Evolutionary conservation across 2,797 vertebrate species (phyloP), one percentile per base, ranked within the genome.

Genomic region (Gymnodraco acuticeps): DNA sequence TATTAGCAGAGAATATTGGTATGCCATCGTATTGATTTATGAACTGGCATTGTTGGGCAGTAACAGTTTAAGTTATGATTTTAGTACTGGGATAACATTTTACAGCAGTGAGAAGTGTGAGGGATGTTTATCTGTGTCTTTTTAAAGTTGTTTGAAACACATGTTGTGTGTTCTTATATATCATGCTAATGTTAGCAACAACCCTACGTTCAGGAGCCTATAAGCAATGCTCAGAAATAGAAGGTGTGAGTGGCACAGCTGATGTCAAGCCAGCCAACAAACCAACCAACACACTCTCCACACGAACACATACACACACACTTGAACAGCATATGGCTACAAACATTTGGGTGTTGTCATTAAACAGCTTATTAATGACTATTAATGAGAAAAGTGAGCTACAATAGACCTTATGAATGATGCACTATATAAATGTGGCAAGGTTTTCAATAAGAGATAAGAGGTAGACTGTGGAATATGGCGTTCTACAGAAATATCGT

Each of bases 401-500:
- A 12, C 48, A 47, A 38, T 27, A 19, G 10, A 8, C 10, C 19
- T 38, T 7, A 38, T 38, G 7, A 9, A 38, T 38, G 33, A 9
- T 38, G 33, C 33, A 38, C 23, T 23, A 23, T 23, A 23, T 23
- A 23, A 16, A 10, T 12, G 0, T 6, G 58, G 23, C 5, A 17
- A 17, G 47, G 62, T 14, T 77, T 73, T 79, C n/a, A 47, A 38
- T 16, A 41, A 14, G 31, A 65, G 4, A 38, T 19, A 47, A 42
- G 62, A 20, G 11, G 13, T 43, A 50, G 15, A 64, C 55, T 20
- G 41, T 38, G 16, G 72, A 60, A 79, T 51, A 27, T 63, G 31
- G 66, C 12, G 17, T 66, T 81, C 75, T 60, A 70, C 27, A 70
- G 50, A 84, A 77, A 79, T 81, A 19, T 33, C 1, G 10, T 47